Evolutionary conservation across 1,140 invertebrate genomes (phyloP), one percentile per base, ranked within the genome.

Genomic region (Sinonovacula constricta): DNA sequence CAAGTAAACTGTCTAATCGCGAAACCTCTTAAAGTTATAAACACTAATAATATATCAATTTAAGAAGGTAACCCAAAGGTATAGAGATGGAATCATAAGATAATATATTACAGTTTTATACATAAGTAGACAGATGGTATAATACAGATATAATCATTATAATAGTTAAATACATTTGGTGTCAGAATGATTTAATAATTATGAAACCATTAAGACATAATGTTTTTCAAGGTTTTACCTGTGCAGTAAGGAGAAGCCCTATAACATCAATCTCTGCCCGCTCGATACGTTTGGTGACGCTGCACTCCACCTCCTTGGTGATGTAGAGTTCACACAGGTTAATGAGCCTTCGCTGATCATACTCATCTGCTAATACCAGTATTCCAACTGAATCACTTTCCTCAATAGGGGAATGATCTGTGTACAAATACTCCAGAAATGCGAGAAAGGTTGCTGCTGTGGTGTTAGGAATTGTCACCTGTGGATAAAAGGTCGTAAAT

Each of bases 321-420:
- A 88, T 86, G 67, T 90, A 89, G n/a, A 89, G 76, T 75, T 90
- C 88, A 81, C 88, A 88, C 53, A 90, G 68, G 65, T 86, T 88
- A 14, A 85, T 66, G 0, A 90, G 79, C 28, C 88, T 77, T n/a
- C 74, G 68, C 53, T 83, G 77, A 53, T 81, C 71, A 71, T 90
- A 89, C 81, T 88, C 83, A 67, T 90, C 86, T 10, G 88, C 85
- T 2, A 88, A 60, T 5, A 84, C 69, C 45, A 90, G 28, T 5
- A 90, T 82, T 30, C 83, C 86, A 15, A 90, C 81, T 1, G 85
- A 80, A 49, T 88, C 86, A 22, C 69, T 80, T 1, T 87, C 85
- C 34, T 88, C 85, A 14, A 90, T 86, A 5, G 88, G 88, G 4
- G 88, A 84, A 34, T 90, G 88, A 57, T 89, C 88, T 2, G 88